Conservation (phyloP, 2,113 vertebrate species). For the Oreochromis spilurus region DNA sequence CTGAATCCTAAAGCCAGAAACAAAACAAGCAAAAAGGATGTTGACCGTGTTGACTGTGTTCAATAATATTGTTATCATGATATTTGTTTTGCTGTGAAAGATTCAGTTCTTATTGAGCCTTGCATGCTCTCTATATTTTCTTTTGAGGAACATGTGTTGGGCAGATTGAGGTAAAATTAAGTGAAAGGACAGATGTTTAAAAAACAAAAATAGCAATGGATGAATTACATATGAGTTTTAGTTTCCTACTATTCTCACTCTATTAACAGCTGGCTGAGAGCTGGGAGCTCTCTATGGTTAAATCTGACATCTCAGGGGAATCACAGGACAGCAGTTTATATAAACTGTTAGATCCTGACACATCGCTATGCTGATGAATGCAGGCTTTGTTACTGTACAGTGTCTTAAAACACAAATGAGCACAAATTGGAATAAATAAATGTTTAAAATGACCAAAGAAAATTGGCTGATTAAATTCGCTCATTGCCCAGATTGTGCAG, state of each 20-base stretch:
- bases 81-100: background rate
- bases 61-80: background rate
- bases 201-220: background rate
- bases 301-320: background rate
- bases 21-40: background rate
- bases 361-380: background rate
- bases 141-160: background rate
- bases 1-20: background rate
- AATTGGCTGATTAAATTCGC: background rate
- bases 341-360: background rate
- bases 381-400: background rate
- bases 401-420: background rate
- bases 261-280: background rate
- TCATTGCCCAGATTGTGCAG: background rate
- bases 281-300: background rate
- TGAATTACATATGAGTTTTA: background rate
- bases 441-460: background rate
- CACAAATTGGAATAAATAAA: background rate
- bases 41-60: background rate
- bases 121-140: fast-evolving
- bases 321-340: background rate
- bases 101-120: background rate
- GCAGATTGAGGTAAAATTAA: background rate
- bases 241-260: background rate
- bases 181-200: background rate